Conservation (phyloP, 2,113 vertebrate species). For the Crotalus helleri region DNA sequence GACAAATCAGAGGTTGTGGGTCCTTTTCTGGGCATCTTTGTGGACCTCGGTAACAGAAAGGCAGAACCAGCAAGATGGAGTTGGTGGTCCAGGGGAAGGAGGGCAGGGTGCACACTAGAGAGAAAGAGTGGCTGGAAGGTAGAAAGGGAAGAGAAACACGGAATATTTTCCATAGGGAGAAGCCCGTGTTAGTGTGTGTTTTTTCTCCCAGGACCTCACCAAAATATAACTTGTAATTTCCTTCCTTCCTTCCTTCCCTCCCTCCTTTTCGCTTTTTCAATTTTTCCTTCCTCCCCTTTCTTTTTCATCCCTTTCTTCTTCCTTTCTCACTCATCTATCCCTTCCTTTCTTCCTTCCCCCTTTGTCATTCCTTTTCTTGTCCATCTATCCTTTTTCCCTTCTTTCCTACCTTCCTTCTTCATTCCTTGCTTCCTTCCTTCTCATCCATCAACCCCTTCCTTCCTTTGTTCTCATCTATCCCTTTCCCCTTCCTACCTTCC, state of each 20-base stretch:
- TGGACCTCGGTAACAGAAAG: background rate
- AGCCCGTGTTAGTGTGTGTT: background rate
- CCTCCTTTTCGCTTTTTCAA: background rate
- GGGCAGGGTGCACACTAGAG: background rate
- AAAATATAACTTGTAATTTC: background rate
- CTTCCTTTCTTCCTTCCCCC: background rate
- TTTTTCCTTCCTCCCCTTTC: background rate
- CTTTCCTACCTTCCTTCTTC: background rate
- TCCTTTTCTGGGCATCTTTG: background rate
- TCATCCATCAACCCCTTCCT: background rate
- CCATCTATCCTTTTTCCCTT: background rate
- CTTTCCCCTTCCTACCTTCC: background rate
- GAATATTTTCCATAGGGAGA: background rate
- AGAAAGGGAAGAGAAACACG: background rate
- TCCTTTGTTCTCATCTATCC: background rate
- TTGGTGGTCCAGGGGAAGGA: background rate
- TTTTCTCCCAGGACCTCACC: background rate
- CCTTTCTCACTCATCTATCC: background rate
- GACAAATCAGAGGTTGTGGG: background rate
- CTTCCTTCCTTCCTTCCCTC: background rate
- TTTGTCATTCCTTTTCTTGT: background rate
- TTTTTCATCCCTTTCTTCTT: background rate
- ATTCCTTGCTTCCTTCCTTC: background rate
- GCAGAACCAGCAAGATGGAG: background rate
- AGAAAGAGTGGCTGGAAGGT: background rate